These are phyloP conservation scores for Patiria pectinifera DNA, from an alignment of 53 echinoderm and acorn worm species.

Conservation along the genomic window DNA sequence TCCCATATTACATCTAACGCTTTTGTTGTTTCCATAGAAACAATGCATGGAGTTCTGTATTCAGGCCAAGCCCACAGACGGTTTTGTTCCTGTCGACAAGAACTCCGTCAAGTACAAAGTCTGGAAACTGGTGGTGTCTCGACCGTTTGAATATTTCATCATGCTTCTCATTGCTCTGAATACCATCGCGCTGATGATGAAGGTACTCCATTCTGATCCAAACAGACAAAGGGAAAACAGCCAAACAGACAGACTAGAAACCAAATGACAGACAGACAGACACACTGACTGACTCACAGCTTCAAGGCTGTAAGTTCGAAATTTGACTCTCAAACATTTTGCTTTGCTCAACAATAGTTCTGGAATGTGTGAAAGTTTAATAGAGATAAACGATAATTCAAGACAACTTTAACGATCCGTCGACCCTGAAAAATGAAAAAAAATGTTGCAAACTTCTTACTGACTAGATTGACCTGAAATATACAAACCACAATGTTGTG, in stretches of 20 bases:
- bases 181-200: constrained; percentile 93
- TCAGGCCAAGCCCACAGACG: constrained; percentile 88
- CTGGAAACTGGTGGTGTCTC: constrained; percentile 93
- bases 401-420: no score
- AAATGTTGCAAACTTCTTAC: no score
- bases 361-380: no score
- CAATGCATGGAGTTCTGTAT: constrained; percentile 99
- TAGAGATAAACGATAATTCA: no score
- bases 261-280: neutral
- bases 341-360: no score
- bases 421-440: no score
- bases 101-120: constrained; percentile 92
- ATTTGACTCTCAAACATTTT: neutral
- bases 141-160: constrained; percentile 97
- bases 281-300: neutral
- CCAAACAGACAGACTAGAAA: neutral
- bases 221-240: neutral
- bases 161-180: constrained; percentile 97
- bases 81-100: constrained; percentile 89
- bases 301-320: neutral
- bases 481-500: no score
- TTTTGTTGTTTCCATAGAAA: constrained; percentile 73
- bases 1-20: neutral
- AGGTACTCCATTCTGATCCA: constrained; percentile 56
- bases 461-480: no score